Base-by-base conservation (phyloP, 2,113 vertebrate species). In the Sorex araneus region DNA sequence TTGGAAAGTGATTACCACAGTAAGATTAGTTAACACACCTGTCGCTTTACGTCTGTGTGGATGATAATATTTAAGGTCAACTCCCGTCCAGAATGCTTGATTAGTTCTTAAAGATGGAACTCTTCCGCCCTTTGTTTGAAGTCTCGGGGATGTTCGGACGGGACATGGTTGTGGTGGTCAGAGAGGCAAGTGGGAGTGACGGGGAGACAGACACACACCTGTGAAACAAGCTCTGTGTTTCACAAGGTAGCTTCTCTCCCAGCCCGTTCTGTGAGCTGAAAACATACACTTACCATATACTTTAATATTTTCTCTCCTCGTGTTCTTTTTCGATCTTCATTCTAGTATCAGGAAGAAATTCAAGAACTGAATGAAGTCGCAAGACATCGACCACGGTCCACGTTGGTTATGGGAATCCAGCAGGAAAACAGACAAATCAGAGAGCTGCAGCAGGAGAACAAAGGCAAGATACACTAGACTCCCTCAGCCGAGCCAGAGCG, bases 391-490 rank as follows among this genome's bases (percentile, higher is more conserved):
- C 99, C 99, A 66, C 98, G 99, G 8, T 99, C 99, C 78, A 99
- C 99, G 0, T 98, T 99, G 89, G 99, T 99, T 21, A 97, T 99
- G 97, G 99, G 99, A 71, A 99, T 99, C 95, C 99, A 99, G 90
- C 99, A 99, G 95, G 99, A 99, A 96, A 99, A 99, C 97, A 98
- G 99, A 77, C 99, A 99, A 93, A 99, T 99, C 87, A 97, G 99
- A 94, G 99, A 99, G 85, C 50, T 99, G 28, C 99, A 99, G 89
- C 99, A 99, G 94, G 99, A 99, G 97, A 99, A 99, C 97, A 99
- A 99, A 99, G 99, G 99, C 99, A 90, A 97, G 87, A 40, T 0
- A 32, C 1, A 64, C 15, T 81, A 82, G 57, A 67, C 86, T 95
- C 9, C n/a, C 64, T 34, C 32, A 77, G 74, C 25, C 92, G 40